Evolutionary conservation across 2,113 vertebrate genomes (phyloP).

Genomic region (Tauraco erythrolophus): DNA sequence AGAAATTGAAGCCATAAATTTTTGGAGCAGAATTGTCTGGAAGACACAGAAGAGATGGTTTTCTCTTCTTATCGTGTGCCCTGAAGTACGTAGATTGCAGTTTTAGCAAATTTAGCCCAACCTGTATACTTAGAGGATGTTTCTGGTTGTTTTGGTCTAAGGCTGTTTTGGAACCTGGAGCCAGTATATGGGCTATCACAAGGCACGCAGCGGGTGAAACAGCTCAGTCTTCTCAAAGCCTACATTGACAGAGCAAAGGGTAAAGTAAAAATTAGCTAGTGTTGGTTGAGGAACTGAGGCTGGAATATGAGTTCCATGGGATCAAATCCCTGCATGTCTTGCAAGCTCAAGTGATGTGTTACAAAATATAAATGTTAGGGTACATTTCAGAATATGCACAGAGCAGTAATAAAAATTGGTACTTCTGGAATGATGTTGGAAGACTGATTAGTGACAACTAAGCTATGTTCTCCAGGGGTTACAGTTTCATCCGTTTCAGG

Average conservation of each 20-base stretch:
- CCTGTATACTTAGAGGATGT: neutral
- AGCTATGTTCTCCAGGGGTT: neutral
- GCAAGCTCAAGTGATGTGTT: neutral
- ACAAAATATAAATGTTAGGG: neutral
- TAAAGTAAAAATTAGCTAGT: neutral
- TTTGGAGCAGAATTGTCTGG: neutral
- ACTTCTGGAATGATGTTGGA: neutral
- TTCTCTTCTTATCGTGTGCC: neutral
- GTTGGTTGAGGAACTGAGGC: neutral
- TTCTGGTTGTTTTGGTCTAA: neutral
- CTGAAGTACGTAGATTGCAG: neutral
- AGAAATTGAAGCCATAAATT: accelerated
- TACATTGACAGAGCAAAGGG: neutral
- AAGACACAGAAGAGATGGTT: neutral
- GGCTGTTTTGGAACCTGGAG: neutral
- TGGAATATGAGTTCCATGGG: neutral
- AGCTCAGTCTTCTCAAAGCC: neutral
- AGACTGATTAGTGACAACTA: neutral
- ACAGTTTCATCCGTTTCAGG: neutral
- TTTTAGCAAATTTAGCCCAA: neutral
- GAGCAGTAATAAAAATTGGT: neutral
- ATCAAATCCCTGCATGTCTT: neutral
- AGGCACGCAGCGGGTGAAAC: neutral
- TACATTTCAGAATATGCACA: neutral
- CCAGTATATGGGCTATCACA: neutral